Evolutionary conservation across 2,888 invertebrate genomes (phyloP).

Genomic region (Drosophila merina): DNA sequence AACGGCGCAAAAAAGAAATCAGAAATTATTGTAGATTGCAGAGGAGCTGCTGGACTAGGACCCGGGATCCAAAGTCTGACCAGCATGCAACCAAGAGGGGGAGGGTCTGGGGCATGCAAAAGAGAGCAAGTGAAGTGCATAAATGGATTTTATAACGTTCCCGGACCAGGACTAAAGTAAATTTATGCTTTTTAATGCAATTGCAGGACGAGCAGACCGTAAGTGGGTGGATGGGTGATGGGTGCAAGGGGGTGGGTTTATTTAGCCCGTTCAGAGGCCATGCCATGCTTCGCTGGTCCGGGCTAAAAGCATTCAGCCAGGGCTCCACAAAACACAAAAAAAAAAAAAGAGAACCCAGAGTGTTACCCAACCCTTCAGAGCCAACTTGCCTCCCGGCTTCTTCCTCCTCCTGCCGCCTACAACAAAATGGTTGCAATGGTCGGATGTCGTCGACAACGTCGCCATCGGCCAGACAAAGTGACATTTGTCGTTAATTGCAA

Average conservation of each 20-base stretch:
- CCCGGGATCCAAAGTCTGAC: conserved; percentile 57
- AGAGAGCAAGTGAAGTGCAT: conserved; percentile 77
- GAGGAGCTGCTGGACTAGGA: conserved; percentile 29
- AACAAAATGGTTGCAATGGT: conserved; percentile 46
- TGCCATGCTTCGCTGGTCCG: conserved; percentile 61
- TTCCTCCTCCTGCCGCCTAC: neutral
- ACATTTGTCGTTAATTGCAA: conserved; percentile 79
- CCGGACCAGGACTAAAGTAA: conserved; percentile 72
- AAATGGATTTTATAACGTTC: conserved; percentile 79
- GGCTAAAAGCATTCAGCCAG: conserved; percentile 65
- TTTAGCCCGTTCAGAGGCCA: conserved; percentile 24
- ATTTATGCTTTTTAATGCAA: conserved; percentile 80
- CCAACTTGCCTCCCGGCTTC: conserved; percentile 2
- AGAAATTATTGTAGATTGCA: conserved; percentile 79
- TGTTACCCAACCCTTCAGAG: too few relatives aligned
- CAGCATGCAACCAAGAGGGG: conserved; percentile 62
- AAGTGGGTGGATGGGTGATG: conserved; percentile 52
- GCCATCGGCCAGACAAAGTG: conserved; percentile 70
- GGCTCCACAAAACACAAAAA: conserved; percentile 6
- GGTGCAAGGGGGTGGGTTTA: conserved; percentile 3
- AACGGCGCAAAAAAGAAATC: conserved; percentile 70
- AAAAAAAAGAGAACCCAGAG: conserved; percentile 13
- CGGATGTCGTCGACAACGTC: conserved; percentile 35
- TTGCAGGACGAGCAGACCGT: conserved; percentile 79
- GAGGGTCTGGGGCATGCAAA: conserved; percentile 16